phyloP scores from a whole-genome alignment of 2,888 invertebrate genomes.

The Amphiduros pacificus region DNA sequence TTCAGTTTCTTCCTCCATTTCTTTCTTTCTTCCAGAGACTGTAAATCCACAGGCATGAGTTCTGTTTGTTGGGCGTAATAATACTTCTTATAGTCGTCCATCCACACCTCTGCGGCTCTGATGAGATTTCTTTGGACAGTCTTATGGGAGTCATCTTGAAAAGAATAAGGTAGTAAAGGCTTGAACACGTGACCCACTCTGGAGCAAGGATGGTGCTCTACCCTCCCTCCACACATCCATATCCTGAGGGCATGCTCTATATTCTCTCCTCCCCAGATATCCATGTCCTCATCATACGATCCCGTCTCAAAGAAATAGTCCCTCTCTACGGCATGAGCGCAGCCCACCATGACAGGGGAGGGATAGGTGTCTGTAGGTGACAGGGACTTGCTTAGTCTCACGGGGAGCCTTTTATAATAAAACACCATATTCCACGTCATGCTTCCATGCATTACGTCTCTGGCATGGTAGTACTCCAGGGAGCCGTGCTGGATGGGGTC shows the following conservation, averaged over 20 bases:
- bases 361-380: constrained; percentile 14
- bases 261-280: constrained; percentile 32
- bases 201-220: constrained; percentile 30
- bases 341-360: constrained; percentile 28
- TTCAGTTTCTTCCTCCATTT: constrained; percentile 4
- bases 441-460: neutral
- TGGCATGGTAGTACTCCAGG: neutral
- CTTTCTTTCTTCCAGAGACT: constrained; percentile 1
- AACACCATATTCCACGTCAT: constrained; percentile 12
- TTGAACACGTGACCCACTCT: constrained; percentile 79
- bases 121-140: constrained; percentile 85
- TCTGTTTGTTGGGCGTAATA: constrained; percentile 68
- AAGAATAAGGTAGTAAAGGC: constrained; percentile 94
- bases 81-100: constrained; percentile 72
- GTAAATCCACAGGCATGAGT: neutral
- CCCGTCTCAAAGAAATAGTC: constrained; percentile 23
- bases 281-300: constrained; percentile 27
- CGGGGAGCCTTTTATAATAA: constrained; percentile 5
- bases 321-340: constrained; percentile 28
- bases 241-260: constrained; percentile 31
- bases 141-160: constrained; percentile 71
- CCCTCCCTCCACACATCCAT: constrained; percentile 29
- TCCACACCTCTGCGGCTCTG: constrained; percentile 81
- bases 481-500: constrained; percentile 2
- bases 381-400: neutral